Percentiles rank a stretch among this genome's conserved stretches.
Evolutionary conservation across 1,140 invertebrate species (phyloP).

Genomic region (Rhopalosiphum padi): DNA sequence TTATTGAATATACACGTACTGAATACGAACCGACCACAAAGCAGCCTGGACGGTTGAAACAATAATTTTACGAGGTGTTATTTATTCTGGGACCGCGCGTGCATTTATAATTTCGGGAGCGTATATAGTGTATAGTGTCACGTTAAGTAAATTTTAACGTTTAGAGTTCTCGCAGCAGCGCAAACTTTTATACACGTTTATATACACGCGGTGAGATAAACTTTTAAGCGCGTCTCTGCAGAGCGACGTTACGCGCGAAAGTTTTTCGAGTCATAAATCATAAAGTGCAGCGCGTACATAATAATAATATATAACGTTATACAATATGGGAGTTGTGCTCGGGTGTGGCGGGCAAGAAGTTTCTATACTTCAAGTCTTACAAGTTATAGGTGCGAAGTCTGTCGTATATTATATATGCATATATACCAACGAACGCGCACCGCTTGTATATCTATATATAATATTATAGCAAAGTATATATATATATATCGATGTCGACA

Average conservation of each 20-base stretch:
- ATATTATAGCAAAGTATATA: background rate
- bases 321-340: background rate
- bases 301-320: slow-evolving; percentile 24
- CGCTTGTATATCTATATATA: background rate
- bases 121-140: background rate
- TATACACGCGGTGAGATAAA: background rate
- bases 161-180: background rate
- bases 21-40: background rate
- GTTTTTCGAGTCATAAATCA: slow-evolving; percentile 47
- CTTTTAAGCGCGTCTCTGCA: slow-evolving; percentile 37
- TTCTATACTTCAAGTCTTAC: background rate
- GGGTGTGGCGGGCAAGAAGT: background rate
- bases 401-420: background rate
- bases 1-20: background rate
- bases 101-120: background rate
- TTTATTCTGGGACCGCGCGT: background rate
- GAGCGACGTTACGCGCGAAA: background rate
- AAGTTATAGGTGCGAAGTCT: background rate
- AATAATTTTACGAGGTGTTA: background rate
- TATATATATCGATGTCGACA: background rate
- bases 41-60: background rate
- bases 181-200: background rate
- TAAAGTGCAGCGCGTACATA: background rate
- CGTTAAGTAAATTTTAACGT: slow-evolving; percentile 26
- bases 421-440: background rate